A percentile compares a stretch with the other conserved stretches of the same genome.
Evolutionary conservation across 2,888 invertebrate species (phyloP).

Genomic region (Aphodius sticticus): DNA sequence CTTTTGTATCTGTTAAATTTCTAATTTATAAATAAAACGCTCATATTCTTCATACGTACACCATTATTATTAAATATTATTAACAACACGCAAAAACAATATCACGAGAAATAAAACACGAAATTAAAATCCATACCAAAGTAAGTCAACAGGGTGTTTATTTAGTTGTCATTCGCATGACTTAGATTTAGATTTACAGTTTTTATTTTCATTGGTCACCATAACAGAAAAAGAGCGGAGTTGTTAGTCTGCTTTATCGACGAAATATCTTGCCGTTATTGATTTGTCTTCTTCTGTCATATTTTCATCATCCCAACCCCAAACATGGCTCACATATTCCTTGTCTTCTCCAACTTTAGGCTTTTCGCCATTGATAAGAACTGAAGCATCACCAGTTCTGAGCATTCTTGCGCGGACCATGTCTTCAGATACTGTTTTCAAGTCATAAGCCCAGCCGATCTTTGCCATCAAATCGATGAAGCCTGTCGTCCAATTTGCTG

Average conservation of each 20-base stretch:
- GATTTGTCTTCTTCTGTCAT: constrained; percentile 68
- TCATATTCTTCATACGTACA: no score
- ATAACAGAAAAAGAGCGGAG: background rate
- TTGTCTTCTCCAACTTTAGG: background rate
- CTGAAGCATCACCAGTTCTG: constrained; percentile 64
- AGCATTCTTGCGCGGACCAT: constrained; percentile 66
- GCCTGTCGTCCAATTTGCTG: constrained; percentile 77
- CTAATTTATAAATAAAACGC: no score
- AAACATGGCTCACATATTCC: constrained; percentile 57
- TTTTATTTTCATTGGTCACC: no score
- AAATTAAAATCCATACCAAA: no score
- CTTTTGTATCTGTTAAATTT: no score
- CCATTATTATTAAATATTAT: no score
- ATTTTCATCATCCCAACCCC: constrained; percentile 87
- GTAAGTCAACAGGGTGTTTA: no score
- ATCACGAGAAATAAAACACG: no score
- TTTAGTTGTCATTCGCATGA: no score
- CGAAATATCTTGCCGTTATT: background rate
- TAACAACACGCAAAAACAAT: no score
- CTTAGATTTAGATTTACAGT: no score
- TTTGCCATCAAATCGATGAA: constrained; percentile 83
- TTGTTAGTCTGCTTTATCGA: background rate
- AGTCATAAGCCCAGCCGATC: constrained; percentile 84
- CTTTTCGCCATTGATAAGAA: constrained; percentile 64
- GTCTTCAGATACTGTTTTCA: constrained; percentile 68